Percentiles rank a stretch among this genome's conserved stretches.
phyloP scores from a whole-genome alignment of 2,113 vertebrate genomes.

The Dicerorhinus sumatrensis region DNA sequence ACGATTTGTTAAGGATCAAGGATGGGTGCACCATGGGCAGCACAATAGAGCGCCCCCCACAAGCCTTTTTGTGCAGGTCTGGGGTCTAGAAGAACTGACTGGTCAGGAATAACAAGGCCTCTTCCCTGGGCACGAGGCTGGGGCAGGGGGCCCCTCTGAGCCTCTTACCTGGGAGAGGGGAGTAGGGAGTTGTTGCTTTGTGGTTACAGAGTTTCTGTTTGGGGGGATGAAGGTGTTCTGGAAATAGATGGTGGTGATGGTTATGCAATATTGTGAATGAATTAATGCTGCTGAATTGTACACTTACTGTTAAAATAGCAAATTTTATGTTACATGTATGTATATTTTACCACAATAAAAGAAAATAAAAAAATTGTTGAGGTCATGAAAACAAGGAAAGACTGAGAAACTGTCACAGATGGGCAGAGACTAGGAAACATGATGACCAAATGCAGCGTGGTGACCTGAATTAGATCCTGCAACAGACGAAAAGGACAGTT shows the following conservation, averaged over 20 bases:
- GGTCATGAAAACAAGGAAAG: not conserved
- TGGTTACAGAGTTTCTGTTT: not conserved
- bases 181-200: not conserved
- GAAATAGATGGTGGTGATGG: not conserved
- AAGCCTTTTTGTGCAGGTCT: not conserved
- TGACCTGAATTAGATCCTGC: fast-evolving
- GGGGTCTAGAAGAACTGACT: not conserved
- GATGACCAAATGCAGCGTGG: no score
- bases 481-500: not conserved
- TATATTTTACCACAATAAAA: not conserved
- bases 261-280: no score
- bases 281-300: not conserved
- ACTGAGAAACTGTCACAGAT: not conserved
- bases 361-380: not conserved
- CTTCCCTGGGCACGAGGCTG: not conserved
- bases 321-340: not conserved
- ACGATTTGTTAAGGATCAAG: not conserved
- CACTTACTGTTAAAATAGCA: not conserved
- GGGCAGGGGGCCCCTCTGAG: not conserved
- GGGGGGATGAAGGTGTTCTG: not conserved
- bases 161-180: not conserved
- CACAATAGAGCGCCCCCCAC: fast-evolving
- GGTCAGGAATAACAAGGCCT: not conserved
- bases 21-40: fast-evolving
- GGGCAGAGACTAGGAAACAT: not conserved